A percentile compares a stretch with the other conserved stretches of the same genome.
Evolutionary conservation across 2,888 invertebrate species (phyloP).

Genomic region (Nomada fabriciana): DNA sequence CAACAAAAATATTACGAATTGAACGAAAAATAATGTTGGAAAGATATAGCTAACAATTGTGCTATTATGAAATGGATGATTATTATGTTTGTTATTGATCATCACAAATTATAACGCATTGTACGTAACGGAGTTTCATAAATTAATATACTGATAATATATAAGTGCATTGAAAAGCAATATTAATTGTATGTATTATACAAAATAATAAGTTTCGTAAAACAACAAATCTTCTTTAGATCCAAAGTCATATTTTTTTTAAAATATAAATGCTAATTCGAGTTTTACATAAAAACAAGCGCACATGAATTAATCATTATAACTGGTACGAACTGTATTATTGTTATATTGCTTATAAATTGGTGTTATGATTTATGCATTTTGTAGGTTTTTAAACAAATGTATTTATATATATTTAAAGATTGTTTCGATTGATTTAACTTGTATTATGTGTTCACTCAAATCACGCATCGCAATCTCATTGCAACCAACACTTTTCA

Average conservation of each 20-base stretch:
- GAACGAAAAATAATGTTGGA: slow-evolving; percentile 9
- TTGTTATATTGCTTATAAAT: slow-evolving; percentile 15
- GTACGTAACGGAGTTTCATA: slow-evolving; percentile 9
- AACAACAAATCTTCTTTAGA: neutral
- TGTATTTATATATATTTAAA: slow-evolving; percentile 36
- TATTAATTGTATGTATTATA: slow-evolving; percentile 11
- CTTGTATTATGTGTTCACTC: slow-evolving; percentile 56
- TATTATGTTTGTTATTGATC: slow-evolving; percentile 12
- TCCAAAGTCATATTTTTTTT: slow-evolving; percentile 19
- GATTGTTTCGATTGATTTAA: slow-evolving; percentile 28
- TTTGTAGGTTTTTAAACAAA: slow-evolving; percentile 21
- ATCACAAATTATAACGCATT: slow-evolving; percentile 11
- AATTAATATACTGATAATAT: slow-evolving; percentile 13
- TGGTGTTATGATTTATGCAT: slow-evolving; percentile 24
- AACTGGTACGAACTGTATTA: slow-evolving; percentile 2
- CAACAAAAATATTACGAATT: neutral
- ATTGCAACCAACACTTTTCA: slow-evolving; percentile 59
- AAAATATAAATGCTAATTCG: neutral
- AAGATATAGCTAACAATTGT: neutral
- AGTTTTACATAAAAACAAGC: slow-evolving; percentile 18
- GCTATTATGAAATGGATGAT: slow-evolving; percentile 21
- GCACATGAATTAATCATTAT: neutral
- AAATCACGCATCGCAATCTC: slow-evolving; percentile 68
- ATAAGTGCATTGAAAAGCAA: slow-evolving; percentile 13
- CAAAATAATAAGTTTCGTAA: slow-evolving; percentile 23